Evolutionary conservation across 2,113 vertebrate species (phyloP), one percentile per base, ranked within the genome.

Genomic region (Cettia cetti): DNA sequence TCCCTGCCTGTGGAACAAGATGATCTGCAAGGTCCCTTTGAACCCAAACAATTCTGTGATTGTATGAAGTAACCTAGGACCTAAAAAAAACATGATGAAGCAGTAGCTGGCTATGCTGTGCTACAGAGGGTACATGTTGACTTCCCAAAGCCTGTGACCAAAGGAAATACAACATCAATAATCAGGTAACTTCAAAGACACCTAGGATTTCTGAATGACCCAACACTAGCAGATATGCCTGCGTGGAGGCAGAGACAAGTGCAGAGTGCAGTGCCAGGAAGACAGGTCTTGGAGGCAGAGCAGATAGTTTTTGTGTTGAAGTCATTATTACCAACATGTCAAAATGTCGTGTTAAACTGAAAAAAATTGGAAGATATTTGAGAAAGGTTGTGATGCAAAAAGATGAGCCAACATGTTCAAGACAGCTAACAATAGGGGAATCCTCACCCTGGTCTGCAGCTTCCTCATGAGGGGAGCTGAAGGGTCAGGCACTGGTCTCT

Each of bases 101-200:
- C 1, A 2, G 18, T 28, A 37, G 26, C 61, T 45, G 71, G 9
- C 30, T 74, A 26, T 47, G 9, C 39, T 54, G 0, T 27, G 26
- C 52, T 42, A 5, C 15, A 21, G 42, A 54, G 72, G 33, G 35
- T 64, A n/a, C 7, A 1, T 30, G 31, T 27, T 53, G 66, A 50
- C 23, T 72, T 93, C 74, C 40, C 15, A 37, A 86, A 65, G 69
- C 44, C 42, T 71, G 44, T 70, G 56, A 60, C 39, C 49, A 56
- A 52, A 92, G 68, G 82, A 91, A 82, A 45, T 12, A 6, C 13
- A 15, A 6, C 13, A 15, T 40, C 11, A 14, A 0, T 60, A 78
- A 77, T 59, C 63, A 65, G 53, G 35, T 92, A 65, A 90, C 40
- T 88, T 90, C 78, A 82, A 60, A 85, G 79, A 50, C 65, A 87